Conservation (phyloP, 2,113 vertebrate species). For the Lasiurus borealis region DNA sequence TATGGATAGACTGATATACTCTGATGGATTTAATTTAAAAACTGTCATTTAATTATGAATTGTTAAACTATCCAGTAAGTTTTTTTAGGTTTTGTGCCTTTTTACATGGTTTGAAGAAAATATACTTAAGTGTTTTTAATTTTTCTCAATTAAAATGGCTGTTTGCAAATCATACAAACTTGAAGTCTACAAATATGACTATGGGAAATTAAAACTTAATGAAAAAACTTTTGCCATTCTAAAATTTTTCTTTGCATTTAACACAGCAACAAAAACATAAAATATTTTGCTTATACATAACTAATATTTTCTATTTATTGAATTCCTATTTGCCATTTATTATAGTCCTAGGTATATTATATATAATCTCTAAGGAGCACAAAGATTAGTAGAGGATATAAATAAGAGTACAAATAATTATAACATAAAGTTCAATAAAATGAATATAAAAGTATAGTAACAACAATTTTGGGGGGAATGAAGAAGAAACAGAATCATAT, state of each 20-base stretch:
- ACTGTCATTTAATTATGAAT: not conserved
- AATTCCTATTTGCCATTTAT: not conserved
- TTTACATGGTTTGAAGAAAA: not conserved
- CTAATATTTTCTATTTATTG: not conserved
- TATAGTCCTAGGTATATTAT: not conserved
- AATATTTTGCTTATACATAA: not conserved
- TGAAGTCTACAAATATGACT: not conserved
- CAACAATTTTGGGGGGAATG: not conserved
- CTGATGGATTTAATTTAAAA: not conserved
- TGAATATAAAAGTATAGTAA: not conserved
- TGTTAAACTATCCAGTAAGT: not conserved
- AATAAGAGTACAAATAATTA: not conserved
- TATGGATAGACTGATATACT: not conserved
- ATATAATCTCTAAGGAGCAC: not conserved
- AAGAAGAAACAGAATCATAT: not conserved
- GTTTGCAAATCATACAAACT: not conserved
- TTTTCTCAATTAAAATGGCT: not conserved
- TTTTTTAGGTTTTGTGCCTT: not conserved
- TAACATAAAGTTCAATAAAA: not conserved
- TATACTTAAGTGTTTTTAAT: not conserved
- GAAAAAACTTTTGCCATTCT: not conserved
- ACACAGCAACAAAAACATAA: not conserved
- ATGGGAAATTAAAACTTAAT: slow-evolving; percentile 23
- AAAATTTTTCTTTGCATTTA: not conserved
- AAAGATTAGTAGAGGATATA: not conserved